Evolutionary conservation across 1,140 invertebrate species (phyloP).

Genomic region (Mylabris phalerata): DNA sequence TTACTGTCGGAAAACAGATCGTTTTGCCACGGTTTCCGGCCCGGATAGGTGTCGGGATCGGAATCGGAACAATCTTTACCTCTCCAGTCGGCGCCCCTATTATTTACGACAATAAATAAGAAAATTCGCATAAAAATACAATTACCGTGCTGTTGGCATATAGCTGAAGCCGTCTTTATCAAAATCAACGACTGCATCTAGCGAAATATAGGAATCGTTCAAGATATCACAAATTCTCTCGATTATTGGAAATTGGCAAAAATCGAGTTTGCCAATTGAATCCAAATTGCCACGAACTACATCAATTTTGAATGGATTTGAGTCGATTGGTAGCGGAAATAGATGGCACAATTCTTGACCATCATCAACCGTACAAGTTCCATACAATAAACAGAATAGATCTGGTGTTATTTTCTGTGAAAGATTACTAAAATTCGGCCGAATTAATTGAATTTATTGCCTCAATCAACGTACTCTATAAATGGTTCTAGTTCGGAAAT

Average conservation of each 20-base stretch:
- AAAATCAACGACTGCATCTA: neutral
- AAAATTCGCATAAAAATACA: neutral
- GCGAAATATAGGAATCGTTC: neutral
- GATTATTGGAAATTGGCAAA: neutral
- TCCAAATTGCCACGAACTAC: too few species aligned
- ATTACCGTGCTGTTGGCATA: slow-evolving; percentile 2
- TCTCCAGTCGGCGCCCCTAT: slow-evolving; percentile 2
- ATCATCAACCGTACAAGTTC: slow-evolving; percentile 1
- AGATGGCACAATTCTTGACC: neutral
- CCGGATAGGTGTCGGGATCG: neutral
- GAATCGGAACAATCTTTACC: neutral
- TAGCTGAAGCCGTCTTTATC: slow-evolving; percentile 5
- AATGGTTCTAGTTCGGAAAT: neutral
- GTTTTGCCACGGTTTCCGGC: neutral
- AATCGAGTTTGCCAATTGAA: neutral
- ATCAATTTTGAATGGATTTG: neutral
- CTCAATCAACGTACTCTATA: neutral
- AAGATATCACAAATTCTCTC: slow-evolving; percentile 2
- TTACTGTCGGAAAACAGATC: neutral
- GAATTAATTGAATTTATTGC: neutral
- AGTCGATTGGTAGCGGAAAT: neutral
- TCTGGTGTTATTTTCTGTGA: slow-evolving; percentile 3
- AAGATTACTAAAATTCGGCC: neutral
- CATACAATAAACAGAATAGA: slow-evolving; percentile 4
- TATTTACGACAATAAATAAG: neutral